Evolutionary conservation across 2,113 vertebrate genomes (phyloP).

Genomic region (Chunga burmeisteri): DNA sequence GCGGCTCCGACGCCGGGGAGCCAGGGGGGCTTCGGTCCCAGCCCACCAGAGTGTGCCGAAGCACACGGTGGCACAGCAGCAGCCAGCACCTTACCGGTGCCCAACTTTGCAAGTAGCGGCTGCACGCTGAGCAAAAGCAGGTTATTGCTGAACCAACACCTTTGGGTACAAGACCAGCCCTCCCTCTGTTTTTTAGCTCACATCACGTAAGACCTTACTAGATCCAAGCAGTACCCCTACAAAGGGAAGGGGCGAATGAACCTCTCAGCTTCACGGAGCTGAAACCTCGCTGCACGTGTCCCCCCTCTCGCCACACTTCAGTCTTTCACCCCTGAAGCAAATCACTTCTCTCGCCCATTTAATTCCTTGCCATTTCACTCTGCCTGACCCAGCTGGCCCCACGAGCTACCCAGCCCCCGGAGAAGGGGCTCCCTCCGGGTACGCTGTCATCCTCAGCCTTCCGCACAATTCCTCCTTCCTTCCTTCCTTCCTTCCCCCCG

Average conservation of each 20-base stretch:
- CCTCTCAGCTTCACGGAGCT: rapidly evolving
- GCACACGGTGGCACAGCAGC: neutral
- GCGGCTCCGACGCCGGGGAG: rapidly evolving
- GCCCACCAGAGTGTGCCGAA: rapidly evolving
- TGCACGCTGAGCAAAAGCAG: neutral
- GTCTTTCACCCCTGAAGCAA: neutral
- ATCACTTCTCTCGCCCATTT: neutral
- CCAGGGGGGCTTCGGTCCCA: neutral
- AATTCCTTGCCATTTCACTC: neutral
- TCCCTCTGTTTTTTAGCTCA: rapidly evolving
- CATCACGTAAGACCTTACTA: neutral
- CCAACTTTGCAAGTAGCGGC: neutral
- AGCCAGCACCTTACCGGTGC: neutral
- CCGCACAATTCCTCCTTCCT: neutral
- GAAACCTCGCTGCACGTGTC: rapidly evolving
- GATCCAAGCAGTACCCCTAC: rapidly evolving
- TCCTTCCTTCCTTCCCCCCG: neutral
- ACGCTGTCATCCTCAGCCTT: neutral
- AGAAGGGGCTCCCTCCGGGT: rapidly evolving
- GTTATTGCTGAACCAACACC: rapidly evolving
- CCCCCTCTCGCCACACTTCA: rapidly evolving
- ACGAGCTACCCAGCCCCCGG: rapidly evolving
- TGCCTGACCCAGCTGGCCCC: rapidly evolving
- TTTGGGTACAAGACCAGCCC: neutral
- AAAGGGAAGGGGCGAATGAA: neutral